Base-by-base conservation (phyloP, 2,888 invertebrate species). In the Arge pagana region DNA sequence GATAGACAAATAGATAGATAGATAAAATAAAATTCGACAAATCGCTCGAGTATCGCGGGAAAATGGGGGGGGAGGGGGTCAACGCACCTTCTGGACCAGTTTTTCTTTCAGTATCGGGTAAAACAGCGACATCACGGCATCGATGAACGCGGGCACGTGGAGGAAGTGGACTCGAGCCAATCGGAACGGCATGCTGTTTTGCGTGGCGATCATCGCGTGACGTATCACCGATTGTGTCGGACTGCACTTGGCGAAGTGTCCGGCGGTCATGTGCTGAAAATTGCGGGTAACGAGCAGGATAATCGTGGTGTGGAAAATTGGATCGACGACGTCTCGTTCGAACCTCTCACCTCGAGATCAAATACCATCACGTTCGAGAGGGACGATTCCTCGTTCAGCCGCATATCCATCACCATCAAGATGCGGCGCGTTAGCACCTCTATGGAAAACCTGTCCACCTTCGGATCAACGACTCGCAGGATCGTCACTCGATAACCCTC, bases 161-260 rank as follows among this genome's bases (percentile, higher is more conserved):
- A 76, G 52, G 48, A 64, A 73, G 48, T 72, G 65, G 15, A 77
- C 58, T 41, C 68, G 65, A 18, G 69, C 63, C 19, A 77, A 64
- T 51, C 77, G 65, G 23, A 72, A 62, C 1, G 77, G 77, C 72
- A 77, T 75, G 35, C 75, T 73, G 50, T 77, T 75, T 52, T 77
- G 77, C 7, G 68, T 67, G 2, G 76, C 76, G 19, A 76, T 60
- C 73, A 74, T 71, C 5, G 72, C 69, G 10, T 65, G 67, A 33
- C 72, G 67, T 4, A 71, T 61, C 11, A 68, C 57, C 1, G 68
- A 57, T 28, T 71, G 70, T 4, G 76, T 74, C 5, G 77, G 77
- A 16, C 64, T 66, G 33, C 69, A 68, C 53, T 74, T 75, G 10
- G 74, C 66, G 48, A 70, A 67, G 56, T 77, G 77, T 2, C 63